A percentile compares a stretch with the other conserved stretches of the same genome.
Evolutionary conservation across 2,797 vertebrate species (phyloP).

Genomic region (Coccyzus lansbergi): DNA sequence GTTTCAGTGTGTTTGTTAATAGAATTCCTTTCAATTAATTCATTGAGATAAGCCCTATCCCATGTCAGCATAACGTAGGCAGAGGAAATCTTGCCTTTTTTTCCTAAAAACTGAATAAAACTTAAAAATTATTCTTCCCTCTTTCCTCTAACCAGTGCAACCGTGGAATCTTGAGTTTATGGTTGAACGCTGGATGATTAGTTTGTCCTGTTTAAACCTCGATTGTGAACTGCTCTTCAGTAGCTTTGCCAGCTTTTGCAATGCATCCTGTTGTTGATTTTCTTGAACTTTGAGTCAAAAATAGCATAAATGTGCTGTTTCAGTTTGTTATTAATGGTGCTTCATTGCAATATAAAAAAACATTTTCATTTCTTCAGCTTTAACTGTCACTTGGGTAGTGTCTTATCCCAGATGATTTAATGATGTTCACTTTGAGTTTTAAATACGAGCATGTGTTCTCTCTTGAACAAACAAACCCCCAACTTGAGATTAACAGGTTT

Average conservation of each 20-base stretch:
- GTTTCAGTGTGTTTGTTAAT: background rate
- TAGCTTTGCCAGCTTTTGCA: background rate
- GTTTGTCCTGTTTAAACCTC: background rate
- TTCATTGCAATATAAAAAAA: background rate
- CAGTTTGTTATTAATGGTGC: background rate
- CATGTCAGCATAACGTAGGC: background rate
- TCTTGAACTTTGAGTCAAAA: background rate
- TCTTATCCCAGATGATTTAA: background rate
- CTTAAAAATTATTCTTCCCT: rapidly evolving
- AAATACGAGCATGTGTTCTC: background rate
- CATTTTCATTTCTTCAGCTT: rapidly evolving
- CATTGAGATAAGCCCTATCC: background rate
- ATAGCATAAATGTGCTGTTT: background rate
- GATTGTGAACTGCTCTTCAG: background rate
- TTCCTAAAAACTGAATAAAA: background rate
- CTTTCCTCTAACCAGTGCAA: background rate
- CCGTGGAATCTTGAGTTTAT: background rate
- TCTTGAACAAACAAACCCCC: background rate
- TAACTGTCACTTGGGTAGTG: background rate
- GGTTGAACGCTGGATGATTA: background rate
- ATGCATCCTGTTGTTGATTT: background rate
- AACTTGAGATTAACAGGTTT: background rate
- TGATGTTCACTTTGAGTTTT: background rate
- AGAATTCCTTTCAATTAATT: background rate
- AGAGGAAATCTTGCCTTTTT: background rate